Evolutionary conservation across 2,888 invertebrate genomes (phyloP).

Genomic region (Oscheius sp.): DNA sequence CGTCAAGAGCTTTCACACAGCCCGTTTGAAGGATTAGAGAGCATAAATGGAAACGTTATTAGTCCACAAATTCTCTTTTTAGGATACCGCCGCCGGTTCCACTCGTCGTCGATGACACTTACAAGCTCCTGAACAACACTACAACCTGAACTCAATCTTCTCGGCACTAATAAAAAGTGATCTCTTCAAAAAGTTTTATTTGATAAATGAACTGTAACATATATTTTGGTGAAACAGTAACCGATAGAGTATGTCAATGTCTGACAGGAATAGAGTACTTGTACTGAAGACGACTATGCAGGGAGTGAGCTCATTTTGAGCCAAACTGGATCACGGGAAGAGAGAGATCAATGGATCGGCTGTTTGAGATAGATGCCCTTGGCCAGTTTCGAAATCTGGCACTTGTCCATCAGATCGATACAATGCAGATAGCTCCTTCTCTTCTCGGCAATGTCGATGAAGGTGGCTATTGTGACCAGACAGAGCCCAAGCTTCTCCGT

Average conservation of each 20-base stretch:
- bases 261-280: background rate
- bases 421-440: slow-evolving; percentile 42
- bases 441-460: slow-evolving; percentile 25
- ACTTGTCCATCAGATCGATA: slow-evolving; percentile 42
- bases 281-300: too few species aligned
- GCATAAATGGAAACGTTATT: too few species aligned
- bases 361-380: slow-evolving; percentile 52
- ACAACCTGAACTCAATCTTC: slow-evolving; percentile 1
- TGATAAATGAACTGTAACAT: too few species aligned
- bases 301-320: too few species aligned
- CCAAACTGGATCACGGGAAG: too few species aligned
- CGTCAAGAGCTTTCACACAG: too few species aligned
- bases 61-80: background rate
- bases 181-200: too few species aligned
- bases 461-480: slow-evolving; percentile 20
- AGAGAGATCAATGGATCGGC: slow-evolving; percentile 8
- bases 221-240: too few species aligned
- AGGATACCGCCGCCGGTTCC: slow-evolving; percentile 18
- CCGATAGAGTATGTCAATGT: background rate
- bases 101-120: slow-evolving; percentile 25
- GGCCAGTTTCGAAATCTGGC: slow-evolving; percentile 48
- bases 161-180: too few species aligned
- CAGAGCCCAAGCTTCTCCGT: slow-evolving; percentile 21
- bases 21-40: too few species aligned
- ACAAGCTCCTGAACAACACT: slow-evolving; percentile 22